Base-by-base conservation (phyloP, 35 echinoderm and acorn worm species). In the Ophiothrix spiculata region DNA sequence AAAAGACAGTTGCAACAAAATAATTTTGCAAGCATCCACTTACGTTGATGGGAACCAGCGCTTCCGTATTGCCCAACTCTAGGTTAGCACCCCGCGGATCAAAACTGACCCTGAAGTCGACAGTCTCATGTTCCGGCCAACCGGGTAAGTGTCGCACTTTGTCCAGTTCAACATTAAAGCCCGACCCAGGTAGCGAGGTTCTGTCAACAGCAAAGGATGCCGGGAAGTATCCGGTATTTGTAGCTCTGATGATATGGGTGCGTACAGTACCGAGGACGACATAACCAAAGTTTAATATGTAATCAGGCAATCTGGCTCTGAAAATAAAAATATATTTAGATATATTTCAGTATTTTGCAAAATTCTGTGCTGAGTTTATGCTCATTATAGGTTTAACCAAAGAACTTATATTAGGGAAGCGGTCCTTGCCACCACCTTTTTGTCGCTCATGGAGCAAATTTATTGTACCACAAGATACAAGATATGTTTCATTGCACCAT, bases 51-150 rank as follows among this genome's bases (percentile, higher is more conserved):
- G 95, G 95, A 0, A 98, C 86, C 17, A 91, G 56, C 6, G 95
- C 86, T 39, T 94, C 88, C 74, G 93, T 37, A 33, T 89, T 89
- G 80, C 95, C 95, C 0, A 98, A 79, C 35, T 84, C 87, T 14
- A 98, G 80, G 39, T 98, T 98, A 32, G 91, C 91, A n/a, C n/a
- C 95, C 3, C 92, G 79, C 15, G 94, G 94, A 54, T 98, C 91
- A 89, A 98, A 98, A 49, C 95, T 98, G 85, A 98, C 91, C 81
- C 91, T 87, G 74, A 98, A 98, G 81, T 98, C 95, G 4, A 98
- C 95, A 0, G 91, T 98, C 88, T 98, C 95, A 56, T 98, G 95
- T 28, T 98, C 95, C 25, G 95, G 95, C 81, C 78, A 93, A 33
- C 95, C 95, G 1, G 95, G 95, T 32, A 98, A 81, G 12, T 98